These are phyloP conservation scores for Tetramorium bicarinatum DNA, from an alignment of 2,888 invertebrate species.

Conservation along the genomic window DNA sequence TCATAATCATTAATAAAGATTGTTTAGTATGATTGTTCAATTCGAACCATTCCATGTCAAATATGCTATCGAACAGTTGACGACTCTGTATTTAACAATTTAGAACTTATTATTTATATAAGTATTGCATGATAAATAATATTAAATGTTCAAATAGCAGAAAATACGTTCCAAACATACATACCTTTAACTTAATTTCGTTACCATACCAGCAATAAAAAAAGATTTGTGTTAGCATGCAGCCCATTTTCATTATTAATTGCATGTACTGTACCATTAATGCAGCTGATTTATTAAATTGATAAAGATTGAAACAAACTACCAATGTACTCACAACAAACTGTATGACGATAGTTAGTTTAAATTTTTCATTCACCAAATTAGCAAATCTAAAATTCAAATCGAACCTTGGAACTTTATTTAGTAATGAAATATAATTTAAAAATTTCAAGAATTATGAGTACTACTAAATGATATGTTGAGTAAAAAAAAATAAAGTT, in stretches of 20 bases:
- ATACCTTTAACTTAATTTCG: slow-evolving; percentile 69
- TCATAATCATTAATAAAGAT: slow-evolving; percentile 66
- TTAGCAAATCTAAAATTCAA: slow-evolving; percentile 44
- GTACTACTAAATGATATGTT: neutral
- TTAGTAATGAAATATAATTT: slow-evolving; percentile 2
- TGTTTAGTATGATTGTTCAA: slow-evolving; percentile 54
- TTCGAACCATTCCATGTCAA: slow-evolving; percentile 60
- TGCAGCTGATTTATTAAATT: slow-evolving; percentile 18
- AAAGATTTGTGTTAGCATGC: slow-evolving; percentile 72
- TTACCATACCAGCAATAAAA: slow-evolving; percentile 79
- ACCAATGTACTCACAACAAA: slow-evolving; percentile 52
- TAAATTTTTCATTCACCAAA: slow-evolving; percentile 38
- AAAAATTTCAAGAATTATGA: neutral
- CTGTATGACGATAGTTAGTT: slow-evolving; percentile 40
- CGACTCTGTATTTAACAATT: slow-evolving; percentile 54
- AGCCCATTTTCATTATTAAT: slow-evolving; percentile 3
- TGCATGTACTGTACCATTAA: slow-evolving; percentile 11
- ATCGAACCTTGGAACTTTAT: neutral
- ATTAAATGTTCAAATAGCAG: neutral
- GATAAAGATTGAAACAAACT: slow-evolving; percentile 51
- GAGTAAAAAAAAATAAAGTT: neutral
- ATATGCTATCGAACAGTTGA: slow-evolving; percentile 24
- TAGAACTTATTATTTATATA: neutral
- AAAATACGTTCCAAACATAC: neutral
- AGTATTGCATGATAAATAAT: neutral